These are phyloP conservation scores for Troides helena DNA, from an alignment of 2,888 invertebrate species.

Conservation along the genomic window DNA sequence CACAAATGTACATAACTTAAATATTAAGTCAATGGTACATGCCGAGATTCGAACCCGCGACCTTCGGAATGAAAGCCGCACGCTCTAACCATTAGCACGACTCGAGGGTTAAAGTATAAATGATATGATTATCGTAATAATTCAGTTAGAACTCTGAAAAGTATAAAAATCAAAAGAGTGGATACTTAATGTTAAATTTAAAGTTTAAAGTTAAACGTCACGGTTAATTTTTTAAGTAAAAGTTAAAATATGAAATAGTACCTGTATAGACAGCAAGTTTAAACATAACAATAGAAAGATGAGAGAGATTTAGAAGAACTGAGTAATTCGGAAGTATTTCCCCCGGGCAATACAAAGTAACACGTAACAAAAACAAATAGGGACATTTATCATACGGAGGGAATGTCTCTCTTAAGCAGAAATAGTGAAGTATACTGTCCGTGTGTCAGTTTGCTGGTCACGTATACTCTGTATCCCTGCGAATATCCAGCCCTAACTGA, in stretches of 20 bases:
- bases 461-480: slow-evolving; percentile 53
- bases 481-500: slow-evolving; percentile 58
- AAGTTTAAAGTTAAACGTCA: not conserved
- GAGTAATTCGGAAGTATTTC: slow-evolving; percentile 9
- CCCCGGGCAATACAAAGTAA: slow-evolving; percentile 14
- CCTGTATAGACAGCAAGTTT: not conserved
- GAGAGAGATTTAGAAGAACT: not conserved
- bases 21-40: no score
- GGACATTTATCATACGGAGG: slow-evolving; percentile 17
- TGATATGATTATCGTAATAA: no score
- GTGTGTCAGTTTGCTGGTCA: slow-evolving; percentile 48
- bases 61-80: no score
- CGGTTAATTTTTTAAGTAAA: not conserved
- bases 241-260: not conserved
- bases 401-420: slow-evolving; percentile 37
- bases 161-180: no score
- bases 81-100: no score
- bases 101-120: no score
- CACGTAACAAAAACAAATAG: slow-evolving; percentile 30
- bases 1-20: no score
- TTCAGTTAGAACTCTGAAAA: no score
- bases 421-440: slow-evolving; percentile 40
- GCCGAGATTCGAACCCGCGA: no score
- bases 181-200: no score
- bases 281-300: not conserved